Percentiles rank a stretch among this genome's conserved stretches.
Conservation (phyloP, 2,888 invertebrate genomes). For the Alcis repandata region DNA sequence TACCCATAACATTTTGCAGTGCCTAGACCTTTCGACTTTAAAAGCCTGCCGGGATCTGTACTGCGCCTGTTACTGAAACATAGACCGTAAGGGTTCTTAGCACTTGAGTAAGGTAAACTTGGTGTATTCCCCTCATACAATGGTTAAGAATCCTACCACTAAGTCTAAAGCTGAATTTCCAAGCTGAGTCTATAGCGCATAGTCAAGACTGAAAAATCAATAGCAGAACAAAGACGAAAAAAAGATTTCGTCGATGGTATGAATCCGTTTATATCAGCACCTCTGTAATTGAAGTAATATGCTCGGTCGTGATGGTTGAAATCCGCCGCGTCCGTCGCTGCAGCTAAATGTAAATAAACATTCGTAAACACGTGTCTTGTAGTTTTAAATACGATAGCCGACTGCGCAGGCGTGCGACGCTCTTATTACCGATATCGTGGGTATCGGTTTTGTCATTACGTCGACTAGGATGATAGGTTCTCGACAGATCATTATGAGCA, state of each 20-base stretch:
- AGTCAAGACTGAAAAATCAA: slow-evolving; percentile 32
- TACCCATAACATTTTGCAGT: neutral
- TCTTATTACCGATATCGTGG: slow-evolving; percentile 27
- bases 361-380: slow-evolving; percentile 55
- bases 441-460: slow-evolving; percentile 22
- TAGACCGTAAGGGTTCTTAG: neutral
- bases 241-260: neutral
- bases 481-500: neutral
- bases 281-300: slow-evolving; percentile 26
- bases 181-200: slow-evolving; percentile 8
- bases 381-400: slow-evolving; percentile 36
- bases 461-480: slow-evolving; percentile 7
- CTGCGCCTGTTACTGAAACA: neutral
- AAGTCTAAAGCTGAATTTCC: neutral
- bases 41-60: neutral
- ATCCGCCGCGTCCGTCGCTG: slow-evolving; percentile 47
- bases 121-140: too few relatives aligned
- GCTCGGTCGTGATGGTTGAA: slow-evolving; percentile 24
- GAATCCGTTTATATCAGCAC: neutral
- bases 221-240: slow-evolving; percentile 11
- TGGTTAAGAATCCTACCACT: neutral
- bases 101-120: neutral
- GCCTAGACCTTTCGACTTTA: neutral
- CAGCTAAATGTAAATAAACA: slow-evolving; percentile 68
- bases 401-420: slow-evolving; percentile 32